A percentile compares a stretch with the other conserved stretches of the same genome.
Evolutionary conservation across 92 coral and sea anemone genomes (phyloP).

Genomic region (Metridium senile): DNA sequence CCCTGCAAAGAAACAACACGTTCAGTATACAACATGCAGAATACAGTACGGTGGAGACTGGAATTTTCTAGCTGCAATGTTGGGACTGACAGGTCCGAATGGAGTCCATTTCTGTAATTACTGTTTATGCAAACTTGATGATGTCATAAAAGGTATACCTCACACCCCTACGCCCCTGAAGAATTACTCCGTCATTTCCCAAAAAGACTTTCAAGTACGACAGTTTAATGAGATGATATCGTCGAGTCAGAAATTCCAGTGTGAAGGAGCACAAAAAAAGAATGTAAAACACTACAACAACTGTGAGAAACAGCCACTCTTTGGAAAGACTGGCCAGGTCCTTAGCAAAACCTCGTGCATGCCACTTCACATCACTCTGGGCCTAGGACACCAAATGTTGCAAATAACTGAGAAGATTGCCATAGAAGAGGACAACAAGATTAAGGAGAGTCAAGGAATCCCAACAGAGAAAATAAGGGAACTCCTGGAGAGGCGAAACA

Average conservation of each 20-base stretch:
- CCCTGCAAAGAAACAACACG: background rate
- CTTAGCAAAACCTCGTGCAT: constrained; percentile 40
- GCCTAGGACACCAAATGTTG: constrained; percentile 49
- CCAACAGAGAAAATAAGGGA: constrained; percentile 15
- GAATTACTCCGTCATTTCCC: background rate
- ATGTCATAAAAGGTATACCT: constrained; percentile 45
- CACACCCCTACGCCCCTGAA: constrained; percentile 30
- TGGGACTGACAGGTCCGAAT: constrained; percentile 48
- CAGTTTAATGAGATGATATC: background rate
- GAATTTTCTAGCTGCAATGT: constrained; percentile 41
- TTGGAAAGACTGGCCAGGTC: constrained; percentile 29
- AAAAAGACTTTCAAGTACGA: background rate
- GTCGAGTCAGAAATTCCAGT: background rate
- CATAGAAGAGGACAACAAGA: constrained; percentile 24
- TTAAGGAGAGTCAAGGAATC: constrained; percentile 41
- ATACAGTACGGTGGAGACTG: constrained; percentile 25
- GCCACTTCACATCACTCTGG: constrained; percentile 52
- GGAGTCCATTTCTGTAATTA: constrained; percentile 44
- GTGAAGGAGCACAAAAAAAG: constrained; percentile 29
- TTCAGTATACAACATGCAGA: background rate
- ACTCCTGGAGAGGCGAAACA: constrained; percentile 18
- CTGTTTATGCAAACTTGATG: constrained; percentile 31
- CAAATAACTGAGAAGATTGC: constrained; percentile 40
- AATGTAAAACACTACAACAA: constrained; percentile 38
- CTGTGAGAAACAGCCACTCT: constrained; percentile 32